Percentiles rank a stretch among this genome's conserved stretches.
These are phyloP conservation scores for Galaxea fascicularis DNA, from an alignment of 92 coral and sea anemone genomes.

Conservation along the genomic window DNA sequence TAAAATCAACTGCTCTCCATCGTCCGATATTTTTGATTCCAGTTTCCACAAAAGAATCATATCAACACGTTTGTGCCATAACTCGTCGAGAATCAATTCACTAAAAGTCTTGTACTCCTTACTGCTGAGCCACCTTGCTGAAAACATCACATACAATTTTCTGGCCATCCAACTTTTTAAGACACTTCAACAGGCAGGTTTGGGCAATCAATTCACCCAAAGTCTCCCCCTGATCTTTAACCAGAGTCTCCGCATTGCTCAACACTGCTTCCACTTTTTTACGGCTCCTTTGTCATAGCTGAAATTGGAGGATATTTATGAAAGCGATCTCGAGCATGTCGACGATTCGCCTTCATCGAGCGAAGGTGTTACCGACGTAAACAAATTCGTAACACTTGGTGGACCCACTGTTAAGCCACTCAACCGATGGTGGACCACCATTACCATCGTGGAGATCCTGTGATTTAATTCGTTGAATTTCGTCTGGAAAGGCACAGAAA, in stretches of 20 bases:
- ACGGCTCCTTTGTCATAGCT: constrained; percentile 18
- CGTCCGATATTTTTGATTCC: constrained; percentile 52
- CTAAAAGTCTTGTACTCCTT: constrained; percentile 35
- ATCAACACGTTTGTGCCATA: background rate
- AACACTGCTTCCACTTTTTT: constrained; percentile 1
- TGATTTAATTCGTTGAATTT: background rate
- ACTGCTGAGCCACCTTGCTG: background rate
- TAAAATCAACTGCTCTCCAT: constrained; percentile 44
- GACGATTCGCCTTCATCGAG: constrained; percentile 25
- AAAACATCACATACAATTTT: background rate
- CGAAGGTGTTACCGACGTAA: constrained; percentile 29
- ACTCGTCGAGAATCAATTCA: constrained; percentile 28
- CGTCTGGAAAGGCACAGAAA: background rate
- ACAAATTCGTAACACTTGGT: background rate
- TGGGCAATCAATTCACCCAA: constrained; percentile 14
- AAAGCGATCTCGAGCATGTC: background rate
- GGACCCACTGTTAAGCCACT: constrained; percentile 1
- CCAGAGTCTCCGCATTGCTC: background rate
- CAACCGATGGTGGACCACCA: constrained; percentile 15
- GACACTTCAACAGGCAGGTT: constrained; percentile 13
- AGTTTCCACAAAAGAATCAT: constrained; percentile 39
- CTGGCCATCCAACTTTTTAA: background rate
- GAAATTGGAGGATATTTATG: background rate
- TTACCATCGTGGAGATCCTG: constrained; percentile 8
- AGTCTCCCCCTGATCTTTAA: constrained; percentile 11